Evolutionary conservation across 2,113 vertebrate species (phyloP).

Genomic region (Muntiacus reevesi): DNA sequence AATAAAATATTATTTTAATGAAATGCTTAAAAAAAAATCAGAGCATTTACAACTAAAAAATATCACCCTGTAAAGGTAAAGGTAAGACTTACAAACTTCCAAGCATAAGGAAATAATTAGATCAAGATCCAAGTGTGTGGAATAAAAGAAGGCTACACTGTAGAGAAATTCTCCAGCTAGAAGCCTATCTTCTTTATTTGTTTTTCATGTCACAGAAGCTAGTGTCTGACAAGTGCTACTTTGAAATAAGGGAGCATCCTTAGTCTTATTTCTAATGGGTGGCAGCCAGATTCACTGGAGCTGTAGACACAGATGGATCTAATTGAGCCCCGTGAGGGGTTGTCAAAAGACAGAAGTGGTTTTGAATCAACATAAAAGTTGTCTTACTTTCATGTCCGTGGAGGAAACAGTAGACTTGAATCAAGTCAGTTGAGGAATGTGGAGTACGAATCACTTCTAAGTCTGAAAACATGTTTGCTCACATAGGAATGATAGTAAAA

Average conservation of each 20-base stretch:
- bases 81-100: background rate
- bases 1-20: background rate
- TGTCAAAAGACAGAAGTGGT: background rate
- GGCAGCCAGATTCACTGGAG: background rate
- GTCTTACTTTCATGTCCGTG: background rate
- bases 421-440: background rate
- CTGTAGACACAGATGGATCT: background rate
- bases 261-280: background rate
- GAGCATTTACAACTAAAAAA: background rate
- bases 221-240: background rate
- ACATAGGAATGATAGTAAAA: background rate
- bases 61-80: background rate
- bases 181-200: background rate
- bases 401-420: background rate
- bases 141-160: background rate
- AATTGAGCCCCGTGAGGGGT: background rate
- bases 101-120: background rate
- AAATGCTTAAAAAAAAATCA: background rate
- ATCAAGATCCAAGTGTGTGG: background rate
- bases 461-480: background rate
- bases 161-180: background rate
- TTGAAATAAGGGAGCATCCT: background rate
- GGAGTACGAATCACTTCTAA: background rate
- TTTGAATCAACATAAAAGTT: slow-evolving; percentile 1
- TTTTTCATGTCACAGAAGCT: background rate